Evolutionary conservation across 2,888 invertebrate genomes (phyloP).

Genomic region (Acronicta leporina): DNA sequence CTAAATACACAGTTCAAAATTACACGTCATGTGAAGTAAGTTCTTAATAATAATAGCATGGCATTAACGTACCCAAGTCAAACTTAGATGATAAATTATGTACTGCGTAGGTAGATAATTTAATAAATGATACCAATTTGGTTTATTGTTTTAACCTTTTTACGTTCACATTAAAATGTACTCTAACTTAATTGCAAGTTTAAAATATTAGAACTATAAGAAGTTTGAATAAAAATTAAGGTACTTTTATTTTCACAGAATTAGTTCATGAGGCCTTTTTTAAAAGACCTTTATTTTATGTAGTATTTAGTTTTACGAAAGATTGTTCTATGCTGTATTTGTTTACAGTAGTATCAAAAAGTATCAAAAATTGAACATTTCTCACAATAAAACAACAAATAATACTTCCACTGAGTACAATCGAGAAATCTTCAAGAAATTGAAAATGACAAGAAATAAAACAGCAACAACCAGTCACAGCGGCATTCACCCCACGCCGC

Average conservation of each 20-base stretch:
- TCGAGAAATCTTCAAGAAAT: background rate
- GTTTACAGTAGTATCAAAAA: too few relatives aligned
- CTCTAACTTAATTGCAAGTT: constrained; percentile 3
- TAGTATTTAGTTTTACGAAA: too few relatives aligned
- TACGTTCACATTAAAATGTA: constrained; percentile 13
- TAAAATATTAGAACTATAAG: background rate
- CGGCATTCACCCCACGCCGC: constrained; percentile 20
- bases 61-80: constrained; percentile 13
- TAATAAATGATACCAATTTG: constrained; percentile 32
- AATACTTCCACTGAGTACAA: background rate
- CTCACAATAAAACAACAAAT: background rate
- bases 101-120: constrained; percentile 8
- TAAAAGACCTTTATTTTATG: too few relatives aligned
- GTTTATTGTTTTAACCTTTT: constrained; percentile 40
- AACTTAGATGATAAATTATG: constrained; percentile 31
- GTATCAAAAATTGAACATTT: too few relatives aligned
- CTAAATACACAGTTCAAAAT: constrained; percentile 11
- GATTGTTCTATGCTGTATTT: too few relatives aligned
- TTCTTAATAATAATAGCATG: constrained; percentile 22
- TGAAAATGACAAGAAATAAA: background rate
- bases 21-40: constrained; percentile 1
- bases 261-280: background rate
- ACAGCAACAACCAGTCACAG: background rate
- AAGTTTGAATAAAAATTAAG: background rate
- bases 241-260: background rate